phyloP scores from a whole-genome alignment of 2,888 invertebrate species.

The Agriopis marginaria region DNA sequence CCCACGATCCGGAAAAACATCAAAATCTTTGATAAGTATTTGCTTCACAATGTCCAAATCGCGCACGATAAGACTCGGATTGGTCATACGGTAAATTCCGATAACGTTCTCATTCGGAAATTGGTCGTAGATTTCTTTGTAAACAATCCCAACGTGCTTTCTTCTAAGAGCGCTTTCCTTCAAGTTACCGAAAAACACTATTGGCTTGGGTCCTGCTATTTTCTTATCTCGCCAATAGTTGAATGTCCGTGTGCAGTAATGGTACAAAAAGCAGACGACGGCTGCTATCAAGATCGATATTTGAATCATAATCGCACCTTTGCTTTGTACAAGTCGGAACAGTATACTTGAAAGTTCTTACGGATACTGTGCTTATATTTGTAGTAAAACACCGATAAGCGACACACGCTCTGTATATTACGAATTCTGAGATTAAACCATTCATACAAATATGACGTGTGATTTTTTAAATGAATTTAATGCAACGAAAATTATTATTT shows the following conservation, averaged over 20 bases:
- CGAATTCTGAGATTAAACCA: conserved; percentile 8
- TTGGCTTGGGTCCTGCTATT: conserved; percentile 60
- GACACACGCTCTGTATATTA: conserved; percentile 1
- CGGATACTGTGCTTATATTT: conserved; percentile 32
- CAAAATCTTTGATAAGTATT: conserved; percentile 66
- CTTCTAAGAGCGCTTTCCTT: conserved; percentile 52
- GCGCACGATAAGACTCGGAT: conserved; percentile 59
- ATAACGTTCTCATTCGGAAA: conserved; percentile 64
- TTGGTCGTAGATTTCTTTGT: conserved; percentile 59
- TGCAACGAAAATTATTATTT: not conserved
- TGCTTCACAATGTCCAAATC: conserved; percentile 65
- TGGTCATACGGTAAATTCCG: conserved; percentile 61
- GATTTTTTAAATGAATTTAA: conserved; percentile 3
- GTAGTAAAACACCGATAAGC: conserved; percentile 25
- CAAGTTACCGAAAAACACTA: conserved; percentile 51
- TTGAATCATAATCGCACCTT: conserved; percentile 31
- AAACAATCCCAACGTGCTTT: conserved; percentile 50
- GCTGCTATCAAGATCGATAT: conserved; percentile 21
- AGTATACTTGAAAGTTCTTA: conserved; percentile 18
- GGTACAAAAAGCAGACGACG: conserved; percentile 37
- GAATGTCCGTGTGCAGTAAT: conserved; percentile 51
- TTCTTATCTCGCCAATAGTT: conserved; percentile 57
- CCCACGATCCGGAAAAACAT: conserved; percentile 60
- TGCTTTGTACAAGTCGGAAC: conserved; percentile 3
- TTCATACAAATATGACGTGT: not conserved